phyloP scores from a whole-genome alignment of 2,888 invertebrate genomes.

The Troides aeacus region DNA sequence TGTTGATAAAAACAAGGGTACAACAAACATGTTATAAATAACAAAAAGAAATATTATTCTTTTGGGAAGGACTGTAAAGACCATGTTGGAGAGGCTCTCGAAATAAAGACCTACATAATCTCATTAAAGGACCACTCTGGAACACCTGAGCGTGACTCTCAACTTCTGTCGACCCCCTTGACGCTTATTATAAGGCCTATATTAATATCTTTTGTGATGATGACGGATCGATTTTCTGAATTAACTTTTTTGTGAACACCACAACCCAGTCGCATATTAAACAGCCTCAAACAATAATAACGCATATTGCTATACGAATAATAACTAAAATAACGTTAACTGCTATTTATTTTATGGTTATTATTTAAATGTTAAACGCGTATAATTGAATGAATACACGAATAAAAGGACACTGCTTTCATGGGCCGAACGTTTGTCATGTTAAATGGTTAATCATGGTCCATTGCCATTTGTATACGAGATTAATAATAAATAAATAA shows the following conservation, averaged over 20 bases:
- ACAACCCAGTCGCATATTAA: conserved; percentile 6
- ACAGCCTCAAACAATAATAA: conserved; percentile 23
- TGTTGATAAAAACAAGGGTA: not conserved
- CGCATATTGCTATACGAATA: conserved; percentile 22
- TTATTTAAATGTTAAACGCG: conserved; percentile 44
- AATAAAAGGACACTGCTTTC: conserved; percentile 8
- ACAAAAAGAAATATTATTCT: too few relatives aligned
- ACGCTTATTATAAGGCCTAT: conserved; percentile 40
- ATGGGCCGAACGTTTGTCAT: conserved; percentile 15
- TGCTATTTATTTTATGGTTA: not conserved
- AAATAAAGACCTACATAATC: conserved; percentile 35
- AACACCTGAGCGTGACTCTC: conserved; percentile 52
- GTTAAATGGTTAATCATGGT: conserved; percentile 15
- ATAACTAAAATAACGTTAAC: conserved; percentile 22
- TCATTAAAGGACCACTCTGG: conserved; percentile 37
- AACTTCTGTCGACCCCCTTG: conserved; percentile 44
- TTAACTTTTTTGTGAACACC: conserved; percentile 51
- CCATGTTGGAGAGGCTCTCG: conserved; percentile 14
- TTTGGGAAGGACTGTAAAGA: conserved; percentile 10
- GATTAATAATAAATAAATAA: not conserved
- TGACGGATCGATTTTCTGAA: conserved; percentile 66
- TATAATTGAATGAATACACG: conserved; percentile 66
- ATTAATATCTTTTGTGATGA: conserved; percentile 52
- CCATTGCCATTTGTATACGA: not conserved
- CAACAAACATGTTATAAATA: not conserved